Percentiles rank a stretch among this genome's conserved stretches.
These are phyloP conservation scores for Nomada flava DNA, from an alignment of 2,888 invertebrate genomes.

Conservation along the genomic window DNA sequence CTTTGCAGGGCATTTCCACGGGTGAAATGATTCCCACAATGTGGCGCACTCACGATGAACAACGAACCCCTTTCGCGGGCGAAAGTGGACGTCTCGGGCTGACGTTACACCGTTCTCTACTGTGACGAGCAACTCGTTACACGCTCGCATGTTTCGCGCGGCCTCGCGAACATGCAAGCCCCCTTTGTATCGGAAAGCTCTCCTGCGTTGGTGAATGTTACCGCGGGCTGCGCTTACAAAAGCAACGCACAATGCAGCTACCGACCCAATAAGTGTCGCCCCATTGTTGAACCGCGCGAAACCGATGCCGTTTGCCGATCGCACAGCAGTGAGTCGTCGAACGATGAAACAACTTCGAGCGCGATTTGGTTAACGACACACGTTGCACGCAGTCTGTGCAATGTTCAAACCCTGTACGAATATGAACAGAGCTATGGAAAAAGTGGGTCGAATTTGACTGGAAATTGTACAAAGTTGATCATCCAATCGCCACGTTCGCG, in stretches of 20 bases:
- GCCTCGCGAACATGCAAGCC: neutral
- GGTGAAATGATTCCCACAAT: slow-evolving; percentile 59
- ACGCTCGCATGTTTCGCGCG: slow-evolving; percentile 14
- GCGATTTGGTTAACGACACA: neutral
- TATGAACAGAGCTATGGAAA: neutral
- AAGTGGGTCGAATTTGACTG: no score
- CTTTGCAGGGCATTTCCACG: slow-evolving; percentile 49
- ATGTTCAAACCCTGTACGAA: neutral
- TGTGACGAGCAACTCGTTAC: slow-evolving; percentile 35
- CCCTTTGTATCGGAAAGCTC: slow-evolving; percentile 58
- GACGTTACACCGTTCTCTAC: slow-evolving; percentile 44
- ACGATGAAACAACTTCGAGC: no score
- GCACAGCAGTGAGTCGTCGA: no score
- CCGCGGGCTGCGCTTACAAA: slow-evolving; percentile 38
- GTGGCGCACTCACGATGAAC: slow-evolving; percentile 41
- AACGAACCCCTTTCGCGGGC: slow-evolving; percentile 35
- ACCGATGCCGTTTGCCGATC: slow-evolving; percentile 4
- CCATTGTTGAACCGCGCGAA: slow-evolving; percentile 58
- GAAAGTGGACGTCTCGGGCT: slow-evolving; percentile 59
- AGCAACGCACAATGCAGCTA: slow-evolving; percentile 45
- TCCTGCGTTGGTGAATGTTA: slow-evolving; percentile 29
- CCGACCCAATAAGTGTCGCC: slow-evolving; percentile 60
- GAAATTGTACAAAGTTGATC: neutral
- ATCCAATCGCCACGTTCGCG: neutral
- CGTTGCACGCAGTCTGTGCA: neutral